Conservation (phyloP, 1,140 invertebrate genomes). For the Pissodes strobi region DNA sequence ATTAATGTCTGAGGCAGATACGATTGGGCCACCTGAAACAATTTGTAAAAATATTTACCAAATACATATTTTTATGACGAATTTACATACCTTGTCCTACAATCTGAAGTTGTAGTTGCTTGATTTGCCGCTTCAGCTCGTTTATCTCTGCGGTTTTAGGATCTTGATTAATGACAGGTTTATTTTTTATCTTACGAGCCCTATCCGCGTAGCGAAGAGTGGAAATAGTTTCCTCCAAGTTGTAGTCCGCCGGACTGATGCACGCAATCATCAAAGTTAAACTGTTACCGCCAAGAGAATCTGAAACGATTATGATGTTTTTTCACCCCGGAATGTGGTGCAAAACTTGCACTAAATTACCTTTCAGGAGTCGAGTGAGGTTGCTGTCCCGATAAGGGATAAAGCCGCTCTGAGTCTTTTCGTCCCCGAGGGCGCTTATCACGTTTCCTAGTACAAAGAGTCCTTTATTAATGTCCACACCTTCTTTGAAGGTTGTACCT, state of each 20-base stretch:
- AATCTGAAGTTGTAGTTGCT: slow-evolving; percentile 67
- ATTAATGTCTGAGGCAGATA: too few species aligned
- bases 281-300: too few species aligned
- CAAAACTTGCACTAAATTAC: slow-evolving; percentile 53
- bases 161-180: slow-evolving; percentile 89
- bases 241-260: slow-evolving; percentile 88
- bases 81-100: slow-evolving; percentile 55
- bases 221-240: too few species aligned
- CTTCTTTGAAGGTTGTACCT: slow-evolving; percentile 90
- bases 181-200: slow-evolving; percentile 89
- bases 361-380: slow-evolving; percentile 87
- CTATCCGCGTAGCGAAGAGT: slow-evolving; percentile 92
- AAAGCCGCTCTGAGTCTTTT: slow-evolving; percentile 69
- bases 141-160: too few species aligned
- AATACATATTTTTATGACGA: too few species aligned
- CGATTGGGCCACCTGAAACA: slow-evolving; percentile 39
- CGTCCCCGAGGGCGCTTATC: slow-evolving; percentile 80
- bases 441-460: slow-evolving; percentile 90
- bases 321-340: not conserved
- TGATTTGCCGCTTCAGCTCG: too few species aligned
- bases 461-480: slow-evolving; percentile 92
- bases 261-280: too few species aligned
- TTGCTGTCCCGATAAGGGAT: slow-evolving; percentile 91
- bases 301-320: slow-evolving; percentile 49
- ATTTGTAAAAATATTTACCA: not conserved